Evolutionary conservation across 1,140 invertebrate genomes (phyloP).

Genomic region (Trypoxylus dichotomus): DNA sequence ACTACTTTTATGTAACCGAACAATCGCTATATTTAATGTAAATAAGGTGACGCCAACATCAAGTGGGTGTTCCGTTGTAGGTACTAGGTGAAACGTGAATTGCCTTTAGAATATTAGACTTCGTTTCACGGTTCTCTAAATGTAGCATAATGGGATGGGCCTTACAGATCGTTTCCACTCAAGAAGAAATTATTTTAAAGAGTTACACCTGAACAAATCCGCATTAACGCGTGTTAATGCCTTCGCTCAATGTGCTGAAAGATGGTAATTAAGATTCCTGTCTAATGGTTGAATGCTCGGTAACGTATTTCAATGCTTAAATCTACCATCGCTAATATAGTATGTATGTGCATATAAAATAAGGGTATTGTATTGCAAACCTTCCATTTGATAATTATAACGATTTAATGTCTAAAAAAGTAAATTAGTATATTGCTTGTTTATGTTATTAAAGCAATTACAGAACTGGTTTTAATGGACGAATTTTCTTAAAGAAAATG

Average conservation of each 20-base stretch:
- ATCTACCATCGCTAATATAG: too few relatives aligned
- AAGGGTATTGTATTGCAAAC: too few relatives aligned
- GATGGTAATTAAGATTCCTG: conserved; percentile 10
- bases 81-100: neutral
- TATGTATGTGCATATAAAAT: too few relatives aligned
- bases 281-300: neutral
- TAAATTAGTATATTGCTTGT: too few relatives aligned
- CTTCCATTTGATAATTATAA: too few relatives aligned
- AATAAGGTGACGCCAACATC: neutral
- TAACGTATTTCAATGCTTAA: neutral
- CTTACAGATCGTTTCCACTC: neutral
- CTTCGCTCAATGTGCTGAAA: conserved; percentile 3
- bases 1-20: neutral
- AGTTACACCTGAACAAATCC: conserved; percentile 11
- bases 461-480: too few relatives aligned
- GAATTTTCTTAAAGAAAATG: too few relatives aligned
- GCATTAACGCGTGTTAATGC: neutral
- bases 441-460: too few relatives aligned
- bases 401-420: too few relatives aligned
- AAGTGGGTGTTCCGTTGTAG: neutral
- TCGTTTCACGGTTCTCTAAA: neutral
- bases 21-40: neutral
- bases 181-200: conserved; percentile 3
- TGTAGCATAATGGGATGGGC: neutral
- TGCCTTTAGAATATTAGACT: neutral